Percentiles rank a stretch among this genome's conserved stretches.
phyloP scores from a whole-genome alignment of 2,888 invertebrate species.

The Cryptocheilus praepositus region DNA sequence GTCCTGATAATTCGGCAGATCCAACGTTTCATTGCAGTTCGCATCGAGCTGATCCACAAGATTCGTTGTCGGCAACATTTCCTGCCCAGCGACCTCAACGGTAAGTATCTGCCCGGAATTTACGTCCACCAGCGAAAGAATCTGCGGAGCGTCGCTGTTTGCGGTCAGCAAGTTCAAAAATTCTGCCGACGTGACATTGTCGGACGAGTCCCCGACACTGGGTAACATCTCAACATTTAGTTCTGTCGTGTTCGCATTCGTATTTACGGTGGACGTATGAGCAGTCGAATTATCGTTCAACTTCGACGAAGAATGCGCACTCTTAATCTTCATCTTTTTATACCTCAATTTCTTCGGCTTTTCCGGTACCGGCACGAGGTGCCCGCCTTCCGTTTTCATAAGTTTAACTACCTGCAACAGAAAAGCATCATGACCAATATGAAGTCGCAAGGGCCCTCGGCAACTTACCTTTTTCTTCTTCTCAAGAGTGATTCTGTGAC shows the following conservation, averaged over 20 bases:
- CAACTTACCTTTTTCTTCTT: constrained; percentile 62
- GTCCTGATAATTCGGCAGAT: constrained; percentile 55
- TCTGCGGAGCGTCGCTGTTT: constrained; percentile 47
- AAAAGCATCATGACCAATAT: too few relatives aligned
- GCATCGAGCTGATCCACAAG: constrained; percentile 60
- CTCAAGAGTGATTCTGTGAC: constrained; percentile 63
- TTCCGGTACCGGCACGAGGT: constrained; percentile 62
- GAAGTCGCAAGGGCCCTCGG: too few relatives aligned
- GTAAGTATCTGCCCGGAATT: constrained; percentile 64
- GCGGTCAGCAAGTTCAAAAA: constrained; percentile 31
- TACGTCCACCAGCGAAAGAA: constrained; percentile 62
- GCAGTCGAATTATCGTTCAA: constrained; percentile 15
- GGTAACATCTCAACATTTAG: too few relatives aligned
- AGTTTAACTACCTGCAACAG: constrained; percentile 61
- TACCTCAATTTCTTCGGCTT: constrained; percentile 49
- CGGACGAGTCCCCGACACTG: too few relatives aligned
- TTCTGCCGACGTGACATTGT: constrained; percentile 22
- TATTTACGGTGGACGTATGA: too few relatives aligned
- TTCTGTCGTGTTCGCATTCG: too few relatives aligned
- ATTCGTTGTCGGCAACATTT: constrained; percentile 54
- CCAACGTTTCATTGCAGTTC: constrained; percentile 59
- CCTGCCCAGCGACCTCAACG: constrained; percentile 57
- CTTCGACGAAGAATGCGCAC: constrained; percentile 11
- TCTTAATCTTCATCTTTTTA: constrained; percentile 33
- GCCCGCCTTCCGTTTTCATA: constrained; percentile 64